Base-by-base conservation (phyloP, 2,888 invertebrate genomes). In the Bursaphelenchus okinawaensis region DNA sequence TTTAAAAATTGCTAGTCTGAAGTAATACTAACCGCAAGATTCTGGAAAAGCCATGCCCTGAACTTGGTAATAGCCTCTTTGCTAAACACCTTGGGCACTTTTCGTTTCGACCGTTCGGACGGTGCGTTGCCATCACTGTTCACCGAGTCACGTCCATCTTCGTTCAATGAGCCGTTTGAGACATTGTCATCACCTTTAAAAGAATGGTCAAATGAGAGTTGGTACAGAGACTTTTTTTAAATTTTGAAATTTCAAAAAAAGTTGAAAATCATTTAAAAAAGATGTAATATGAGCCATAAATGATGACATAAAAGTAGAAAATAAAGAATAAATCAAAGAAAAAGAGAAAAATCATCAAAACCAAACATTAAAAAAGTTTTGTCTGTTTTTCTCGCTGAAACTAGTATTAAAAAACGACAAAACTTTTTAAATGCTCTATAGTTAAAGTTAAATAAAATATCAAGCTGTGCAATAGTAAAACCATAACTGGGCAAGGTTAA, bases 41-140 rank as follows among this genome's bases (percentile, higher is more conserved):
- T 80, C 68, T 80, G 79, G 74, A 82, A 82, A 28, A 82, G 72
- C 82, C 82, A 82, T 52, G 82, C 74, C 54, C 82, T 72, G 69
- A 82, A 79, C 68, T 82, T 82, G 58, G 75, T 82, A 62, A 82
- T 80, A 58, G 82, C 80, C 66, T 82, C 82, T 63, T 82, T 82
- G 26, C 78, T 78, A 68, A 82, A 82, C 52, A 82, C 82, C 66
- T 82, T 82, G 22, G 82, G 82, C 50, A 82, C 80, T 71, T 80
- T 81, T 52, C 75, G 69, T 28, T 68, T 68, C 56, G 73, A 68
- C 3, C 52, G 50, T 50, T 59, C 40, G 9, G 19, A n/a, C 55
- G 74, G 72, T 57, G 65, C 67, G 22, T 51, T 52, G 24, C 55
- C 20, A 56, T 80, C 80, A 54, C 72, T 70, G 8, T 71, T 58